These are phyloP conservation scores for Antitype chi DNA, from an alignment of 2,888 invertebrate genomes.

Conservation along the genomic window DNA sequence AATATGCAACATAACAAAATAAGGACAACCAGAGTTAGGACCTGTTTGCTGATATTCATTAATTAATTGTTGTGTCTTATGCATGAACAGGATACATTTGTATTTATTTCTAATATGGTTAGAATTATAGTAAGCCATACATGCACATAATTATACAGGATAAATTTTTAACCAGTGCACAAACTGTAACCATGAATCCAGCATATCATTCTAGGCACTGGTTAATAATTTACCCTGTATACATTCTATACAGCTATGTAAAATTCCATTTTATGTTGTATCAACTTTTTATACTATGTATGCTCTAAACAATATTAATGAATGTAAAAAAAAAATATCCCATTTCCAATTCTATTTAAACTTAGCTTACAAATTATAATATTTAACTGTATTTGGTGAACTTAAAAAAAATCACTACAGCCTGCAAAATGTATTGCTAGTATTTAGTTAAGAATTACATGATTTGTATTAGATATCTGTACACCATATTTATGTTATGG, in stretches of 20 bases:
- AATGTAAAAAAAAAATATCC: neutral
- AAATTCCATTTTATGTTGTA: neutral
- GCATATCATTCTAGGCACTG: too few relatives aligned
- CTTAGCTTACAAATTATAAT: neutral
- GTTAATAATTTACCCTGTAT: too few relatives aligned
- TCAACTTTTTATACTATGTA: neutral
- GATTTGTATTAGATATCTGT: neutral
- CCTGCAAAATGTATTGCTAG: neutral
- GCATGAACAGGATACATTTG: neutral
- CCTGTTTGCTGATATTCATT: slow-evolving; percentile 7
- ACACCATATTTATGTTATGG: neutral
- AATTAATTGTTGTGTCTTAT: neutral
- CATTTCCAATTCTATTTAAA: neutral
- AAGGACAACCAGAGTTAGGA: slow-evolving; percentile 23
- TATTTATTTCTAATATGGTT: slow-evolving; percentile 4
- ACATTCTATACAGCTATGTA: neutral
- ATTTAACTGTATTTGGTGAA: neutral
- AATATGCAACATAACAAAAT: slow-evolving; percentile 6
- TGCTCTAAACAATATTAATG: neutral
- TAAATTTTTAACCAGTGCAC: too few relatives aligned
- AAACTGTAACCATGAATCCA: too few relatives aligned
- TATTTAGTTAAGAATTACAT: neutral
- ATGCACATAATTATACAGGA: neutral
- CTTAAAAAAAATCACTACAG: neutral
- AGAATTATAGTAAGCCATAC: neutral